These are phyloP conservation scores for Eupithecia dodoneata DNA, from an alignment of 2,888 invertebrate species.

Conservation along the genomic window DNA sequence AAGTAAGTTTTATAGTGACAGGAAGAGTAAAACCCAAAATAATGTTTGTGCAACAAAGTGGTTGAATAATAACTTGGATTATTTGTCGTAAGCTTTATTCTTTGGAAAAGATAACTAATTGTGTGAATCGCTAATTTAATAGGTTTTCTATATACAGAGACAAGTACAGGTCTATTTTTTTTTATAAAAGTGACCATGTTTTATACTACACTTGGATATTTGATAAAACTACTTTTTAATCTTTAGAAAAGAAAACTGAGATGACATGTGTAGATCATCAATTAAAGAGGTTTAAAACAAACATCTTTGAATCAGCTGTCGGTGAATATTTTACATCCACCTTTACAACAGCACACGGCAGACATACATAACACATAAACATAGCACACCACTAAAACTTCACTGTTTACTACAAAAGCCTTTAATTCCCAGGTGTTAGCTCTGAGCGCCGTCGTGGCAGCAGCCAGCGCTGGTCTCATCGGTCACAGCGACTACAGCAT, in stretches of 20 bases:
- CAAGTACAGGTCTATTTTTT: no score
- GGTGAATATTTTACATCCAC: neutral
- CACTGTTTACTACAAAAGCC: neutral
- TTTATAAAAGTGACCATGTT: no score
- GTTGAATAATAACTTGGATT: neutral
- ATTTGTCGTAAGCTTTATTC: no score
- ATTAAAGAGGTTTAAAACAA: neutral
- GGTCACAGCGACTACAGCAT: constrained; percentile 52
- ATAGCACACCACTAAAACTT: neutral
- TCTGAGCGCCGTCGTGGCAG: constrained; percentile 68
- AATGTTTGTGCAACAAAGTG: neutral
- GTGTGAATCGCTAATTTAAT: no score
- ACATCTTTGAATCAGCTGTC: neutral
- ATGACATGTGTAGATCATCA: neutral
- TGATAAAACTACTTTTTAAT: neutral
- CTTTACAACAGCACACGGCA: neutral
- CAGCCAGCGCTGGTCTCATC: constrained; percentile 80
- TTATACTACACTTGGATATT: neutral
- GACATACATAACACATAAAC: neutral
- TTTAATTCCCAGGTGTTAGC: constrained; percentile 64
- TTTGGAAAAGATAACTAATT: no score
- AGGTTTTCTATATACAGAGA: no score
- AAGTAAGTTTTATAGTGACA: constrained; percentile 62
- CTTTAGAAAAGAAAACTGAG: neutral
- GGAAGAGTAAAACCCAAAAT: neutral